Base-by-base conservation (phyloP, 2,797 vertebrate genomes). In the Setipinna tenuifilis region DNA sequence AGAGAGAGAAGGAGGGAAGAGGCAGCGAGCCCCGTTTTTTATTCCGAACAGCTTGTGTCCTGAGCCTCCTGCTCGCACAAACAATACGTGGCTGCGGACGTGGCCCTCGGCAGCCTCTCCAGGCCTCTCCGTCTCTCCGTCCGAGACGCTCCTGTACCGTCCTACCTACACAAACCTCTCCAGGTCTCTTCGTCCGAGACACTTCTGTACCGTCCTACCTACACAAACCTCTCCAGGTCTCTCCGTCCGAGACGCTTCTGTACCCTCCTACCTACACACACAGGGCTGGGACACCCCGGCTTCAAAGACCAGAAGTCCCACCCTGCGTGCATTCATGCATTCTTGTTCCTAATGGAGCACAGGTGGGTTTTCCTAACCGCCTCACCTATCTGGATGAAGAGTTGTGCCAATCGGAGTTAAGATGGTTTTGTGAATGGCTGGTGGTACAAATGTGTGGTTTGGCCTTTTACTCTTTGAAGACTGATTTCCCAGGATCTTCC, bases 41-140 rank as follows among this genome's bases (percentile, higher is more conserved):
- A 91, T 87, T 90, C 91, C 91, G 82, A 88, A 90, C 91, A 89
- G 92, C 89, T 89, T 88, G 87, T 91, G 85, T 90, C 88, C 84
- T 81, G 44, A 75, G 65, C 88, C 88, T 89, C 87, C 84, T 46
- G 87, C 89, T 92, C 90, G 83, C 86, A 86, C 92, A 95, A 95
- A 95, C 93, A 94, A 93, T 90, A 96, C 92, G 92, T 94, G 93
- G 94, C 93, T 93, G 87, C 92, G 92, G 68, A 90, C 93, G 90
- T 91, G 87, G 89, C 81, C 85, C 59, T 85, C 1, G 41, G 17
- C 83, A 57, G 50, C 44, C 44, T 83, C 83, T 88, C 28, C 28
- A 31, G 68, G 14, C 28, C n/a, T 25, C 61, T 21, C 6, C 61
- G 0, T 5, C 28, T 35, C 28, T 14, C 28, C 28, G 12, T 28